These are phyloP conservation scores for Iselma pallidipennis DNA, from an alignment of 2,888 invertebrate species.

Conservation along the genomic window DNA sequence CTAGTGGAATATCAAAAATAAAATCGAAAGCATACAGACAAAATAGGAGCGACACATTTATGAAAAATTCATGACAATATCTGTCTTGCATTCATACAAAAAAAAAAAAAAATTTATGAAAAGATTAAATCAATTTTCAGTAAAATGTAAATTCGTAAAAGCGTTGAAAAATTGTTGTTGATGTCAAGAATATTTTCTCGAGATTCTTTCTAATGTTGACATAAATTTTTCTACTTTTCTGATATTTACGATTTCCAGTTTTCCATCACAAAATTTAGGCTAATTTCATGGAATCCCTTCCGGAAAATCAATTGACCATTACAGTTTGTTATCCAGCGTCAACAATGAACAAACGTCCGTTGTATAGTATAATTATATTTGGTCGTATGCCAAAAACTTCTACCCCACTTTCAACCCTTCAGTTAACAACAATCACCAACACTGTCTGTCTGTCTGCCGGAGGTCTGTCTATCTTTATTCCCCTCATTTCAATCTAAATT, in stretches of 20 bases:
- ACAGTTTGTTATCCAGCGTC: constrained; percentile 7
- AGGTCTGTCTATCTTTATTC: neutral
- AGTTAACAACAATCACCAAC: neutral
- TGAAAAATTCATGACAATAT: neutral
- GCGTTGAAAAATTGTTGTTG: neutral
- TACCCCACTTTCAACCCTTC: neutral
- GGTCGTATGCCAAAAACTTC: constrained; percentile 20
- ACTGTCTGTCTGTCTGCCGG: neutral
- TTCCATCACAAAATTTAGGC: neutral
- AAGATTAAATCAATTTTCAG: neutral
- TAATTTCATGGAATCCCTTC: neutral
- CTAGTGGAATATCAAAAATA: too few relatives aligned
- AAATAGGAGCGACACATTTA: neutral
- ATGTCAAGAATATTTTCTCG: too few relatives aligned
- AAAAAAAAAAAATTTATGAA: too few relatives aligned
- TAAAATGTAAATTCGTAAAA: too few relatives aligned
- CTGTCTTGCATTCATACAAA: too few relatives aligned
- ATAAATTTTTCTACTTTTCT: too few relatives aligned
- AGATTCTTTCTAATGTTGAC: too few relatives aligned
- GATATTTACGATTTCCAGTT: neutral
- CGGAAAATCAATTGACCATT: neutral
- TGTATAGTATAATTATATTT: constrained; percentile 20
- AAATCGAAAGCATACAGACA: too few relatives aligned
- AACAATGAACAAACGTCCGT: constrained; percentile 12
- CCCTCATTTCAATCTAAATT: constrained; percentile 25